Base-by-base conservation (phyloP, 2,888 invertebrate genomes). In the Tiphia femorata region DNA sequence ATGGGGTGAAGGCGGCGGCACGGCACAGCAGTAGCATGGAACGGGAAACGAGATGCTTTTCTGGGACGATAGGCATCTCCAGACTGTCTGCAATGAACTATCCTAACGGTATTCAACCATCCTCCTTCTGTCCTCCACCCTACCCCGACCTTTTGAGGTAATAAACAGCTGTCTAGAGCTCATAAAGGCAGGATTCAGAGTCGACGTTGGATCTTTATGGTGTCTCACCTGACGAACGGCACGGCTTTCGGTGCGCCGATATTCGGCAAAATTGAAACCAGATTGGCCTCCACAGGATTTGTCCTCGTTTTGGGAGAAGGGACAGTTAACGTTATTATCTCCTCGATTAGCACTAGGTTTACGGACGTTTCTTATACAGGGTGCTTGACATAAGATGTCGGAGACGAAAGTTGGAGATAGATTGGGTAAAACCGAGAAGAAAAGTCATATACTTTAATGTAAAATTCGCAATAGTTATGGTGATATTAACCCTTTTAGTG, bases 101-200 rank as follows among this genome's bases (percentile, higher is more conserved):
- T 30, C 30, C 59, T 46, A 49, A 50, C 40, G 42, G 49, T 42
- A 38, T 50, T 53, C 59, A 38, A 51, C 37, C 25, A 33, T 20
- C 33, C 37, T 21, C 40, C 21, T 37, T 4, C n/a, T n/a, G n/a
- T n/a, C n/a, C n/a, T n/a, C n/a, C n/a, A n/a, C n/a, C n/a, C n/a
- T n/a, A n/a, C n/a, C 12, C 30, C 50, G 51, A 68, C 41, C 46
- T 43, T 47, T 50, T 29, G 4, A 43, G 50, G 42, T 62, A 59
- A 62, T 62, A 62, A 59, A 59, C 49, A 48, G 37, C 49, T 38
- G 59, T 59, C 49, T 62, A 38, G 46, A 43, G 49, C 43, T 43
- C 50, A 58, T 35, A 52, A 60, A 60, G 50, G 40, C 19, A 17
- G 25, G 41, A 47, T 56, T 54, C 40, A 30, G 40, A 17, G 17